A percentile compares a stretch with the other conserved stretches of the same genome.
Conservation (phyloP, 2,888 invertebrate genomes). For the Tiliacea aurago region DNA sequence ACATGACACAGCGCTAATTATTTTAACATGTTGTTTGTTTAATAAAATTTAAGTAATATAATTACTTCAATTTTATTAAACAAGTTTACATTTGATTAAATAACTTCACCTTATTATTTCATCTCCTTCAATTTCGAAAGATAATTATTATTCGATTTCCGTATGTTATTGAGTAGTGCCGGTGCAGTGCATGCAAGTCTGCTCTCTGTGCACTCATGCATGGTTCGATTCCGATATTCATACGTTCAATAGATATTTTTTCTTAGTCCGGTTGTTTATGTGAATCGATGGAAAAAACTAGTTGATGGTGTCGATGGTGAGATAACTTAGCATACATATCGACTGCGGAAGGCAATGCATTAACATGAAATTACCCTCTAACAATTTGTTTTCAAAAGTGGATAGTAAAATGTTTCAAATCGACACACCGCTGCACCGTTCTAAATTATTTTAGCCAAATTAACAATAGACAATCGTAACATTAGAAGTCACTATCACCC, state of each 20-base stretch:
- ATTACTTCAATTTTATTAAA: too few species aligned
- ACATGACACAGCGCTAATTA: slow-evolving; percentile 50
- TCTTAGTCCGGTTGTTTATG: slow-evolving; percentile 21
- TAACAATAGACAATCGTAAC: slow-evolving; percentile 48
- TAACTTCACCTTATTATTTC: background rate
- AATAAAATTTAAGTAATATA: slow-evolving; percentile 14
- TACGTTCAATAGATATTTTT: slow-evolving; percentile 38
- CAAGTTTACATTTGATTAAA: too few species aligned
- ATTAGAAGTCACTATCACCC: slow-evolving; percentile 39
- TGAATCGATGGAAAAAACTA: slow-evolving; percentile 18
- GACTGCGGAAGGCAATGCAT: slow-evolving; percentile 3
- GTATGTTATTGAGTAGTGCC: slow-evolving; percentile 10
- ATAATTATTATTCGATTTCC: slow-evolving; percentile 23
- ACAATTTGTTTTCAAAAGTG: slow-evolving; percentile 16
- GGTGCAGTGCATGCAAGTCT: slow-evolving; percentile 14
- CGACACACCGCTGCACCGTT: background rate
- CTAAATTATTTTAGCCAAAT: slow-evolving; percentile 37
- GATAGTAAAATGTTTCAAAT: slow-evolving; percentile 7
- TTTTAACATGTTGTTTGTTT: slow-evolving; percentile 19
- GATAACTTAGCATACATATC: slow-evolving; percentile 11
- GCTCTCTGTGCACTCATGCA: slow-evolving; percentile 23
- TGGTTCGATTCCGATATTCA: slow-evolving; percentile 34
- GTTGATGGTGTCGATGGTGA: slow-evolving; percentile 1
- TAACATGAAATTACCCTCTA: slow-evolving; percentile 12
- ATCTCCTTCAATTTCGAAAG: background rate